phyloP scores from a whole-genome alignment of 2,113 vertebrate species.

The Lutjanus erythropterus region DNA sequence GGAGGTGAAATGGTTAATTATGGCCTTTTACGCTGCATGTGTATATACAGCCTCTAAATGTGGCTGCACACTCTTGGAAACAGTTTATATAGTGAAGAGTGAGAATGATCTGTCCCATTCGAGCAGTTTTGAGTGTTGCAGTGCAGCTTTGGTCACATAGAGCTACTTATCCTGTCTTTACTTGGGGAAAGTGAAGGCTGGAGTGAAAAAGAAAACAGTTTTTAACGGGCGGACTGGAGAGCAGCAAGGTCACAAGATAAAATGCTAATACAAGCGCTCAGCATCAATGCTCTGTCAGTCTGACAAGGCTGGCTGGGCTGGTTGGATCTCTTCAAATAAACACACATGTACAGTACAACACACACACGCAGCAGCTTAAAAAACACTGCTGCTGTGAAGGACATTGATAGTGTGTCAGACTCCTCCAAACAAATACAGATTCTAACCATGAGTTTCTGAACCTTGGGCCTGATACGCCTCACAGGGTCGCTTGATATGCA shows the following conservation, averaged over 20 bases:
- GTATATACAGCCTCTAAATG: background rate
- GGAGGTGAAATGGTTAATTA: constrained; percentile 49
- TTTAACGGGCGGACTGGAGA: constrained; percentile 21
- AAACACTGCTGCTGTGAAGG: constrained; percentile 1
- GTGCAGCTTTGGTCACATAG: constrained; percentile 1
- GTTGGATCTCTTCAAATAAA: constrained; percentile 23
- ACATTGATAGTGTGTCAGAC: background rate
- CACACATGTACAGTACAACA: background rate
- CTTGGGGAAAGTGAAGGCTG: constrained; percentile 9
- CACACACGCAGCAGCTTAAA: background rate
- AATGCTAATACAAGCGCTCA: constrained; percentile 64
- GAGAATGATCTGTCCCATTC: background rate
- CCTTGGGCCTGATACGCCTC: constrained; percentile 4
- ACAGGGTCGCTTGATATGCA: background rate
- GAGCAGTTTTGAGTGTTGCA: background rate
- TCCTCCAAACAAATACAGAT: constrained; percentile 2
- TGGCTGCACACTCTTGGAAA: background rate
- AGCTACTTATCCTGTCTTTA: background rate
- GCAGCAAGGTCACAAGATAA: constrained; percentile 65
- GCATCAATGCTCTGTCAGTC: constrained; percentile 58
- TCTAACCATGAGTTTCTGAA: constrained; percentile 1
- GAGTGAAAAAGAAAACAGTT: constrained; percentile 28
- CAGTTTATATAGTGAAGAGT: background rate
- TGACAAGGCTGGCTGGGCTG: constrained; percentile 32
- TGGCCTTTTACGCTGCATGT: background rate